Evolutionary conservation across 2,113 vertebrate species (phyloP).

Genomic region (Scartelaos histophorus): DNA sequence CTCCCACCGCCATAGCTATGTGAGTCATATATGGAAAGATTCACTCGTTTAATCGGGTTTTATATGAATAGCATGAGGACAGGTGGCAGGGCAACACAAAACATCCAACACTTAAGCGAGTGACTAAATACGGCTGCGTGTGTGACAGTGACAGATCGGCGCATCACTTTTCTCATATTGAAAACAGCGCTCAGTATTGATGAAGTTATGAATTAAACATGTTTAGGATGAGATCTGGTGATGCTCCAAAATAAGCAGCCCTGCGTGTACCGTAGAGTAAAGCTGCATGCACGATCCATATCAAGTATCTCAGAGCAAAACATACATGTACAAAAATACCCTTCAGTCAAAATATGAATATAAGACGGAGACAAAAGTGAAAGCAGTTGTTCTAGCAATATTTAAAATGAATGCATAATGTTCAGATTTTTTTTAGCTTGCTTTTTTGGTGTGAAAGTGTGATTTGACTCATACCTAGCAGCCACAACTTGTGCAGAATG

Average conservation of each 20-base stretch:
- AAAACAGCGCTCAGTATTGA: constrained; percentile 29
- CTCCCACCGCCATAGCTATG: not conserved
- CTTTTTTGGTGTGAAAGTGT: no score
- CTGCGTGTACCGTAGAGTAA: not conserved
- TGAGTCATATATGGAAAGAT: not conserved
- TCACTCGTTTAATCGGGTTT: not conserved
- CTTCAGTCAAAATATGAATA: no score
- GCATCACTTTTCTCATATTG: constrained; percentile 13
- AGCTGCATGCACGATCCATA: constrained; percentile 10
- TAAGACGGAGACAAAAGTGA: no score
- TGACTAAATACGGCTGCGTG: constrained; percentile 20
- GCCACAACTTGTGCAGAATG: not conserved
- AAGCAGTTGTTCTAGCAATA: no score
- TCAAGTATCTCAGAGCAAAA: not conserved
- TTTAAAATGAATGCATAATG: no score
- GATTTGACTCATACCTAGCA: not conserved
- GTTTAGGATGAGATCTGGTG: constrained; percentile 17
- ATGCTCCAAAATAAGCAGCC: constrained; percentile 33
- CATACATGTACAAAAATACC: no score
- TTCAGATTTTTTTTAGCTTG: no score
- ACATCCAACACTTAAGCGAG: not conserved
- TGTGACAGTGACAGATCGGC: constrained; percentile 35
- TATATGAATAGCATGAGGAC: not conserved
- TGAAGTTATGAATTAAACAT: constrained; percentile 35
- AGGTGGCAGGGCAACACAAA: not conserved